These are phyloP conservation scores for Danio tinwini DNA, from an alignment of 2,797 vertebrate species.

Conservation along the genomic window DNA sequence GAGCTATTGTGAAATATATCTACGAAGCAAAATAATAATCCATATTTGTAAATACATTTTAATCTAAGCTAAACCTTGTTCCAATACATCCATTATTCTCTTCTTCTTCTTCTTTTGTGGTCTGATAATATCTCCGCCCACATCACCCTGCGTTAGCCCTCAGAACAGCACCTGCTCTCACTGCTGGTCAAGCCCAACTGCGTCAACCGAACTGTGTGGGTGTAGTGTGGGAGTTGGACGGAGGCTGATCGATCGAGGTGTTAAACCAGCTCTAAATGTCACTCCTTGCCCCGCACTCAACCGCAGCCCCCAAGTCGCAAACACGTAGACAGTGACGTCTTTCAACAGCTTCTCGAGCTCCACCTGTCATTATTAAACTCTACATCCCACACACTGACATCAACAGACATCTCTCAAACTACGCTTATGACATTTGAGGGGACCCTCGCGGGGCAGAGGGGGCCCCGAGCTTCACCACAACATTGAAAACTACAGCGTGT, in stretches of 20 bases:
- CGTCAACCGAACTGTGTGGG: slow-evolving; percentile 21
- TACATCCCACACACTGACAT: slow-evolving; percentile 50
- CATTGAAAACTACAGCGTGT: slow-evolving; percentile 28
- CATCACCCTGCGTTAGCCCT: no score
- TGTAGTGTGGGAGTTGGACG: slow-evolving; percentile 30
- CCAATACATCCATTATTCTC: no score
- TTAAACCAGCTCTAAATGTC: slow-evolving; percentile 55
- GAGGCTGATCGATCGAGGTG: slow-evolving; percentile 27
- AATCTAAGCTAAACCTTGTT: no score
- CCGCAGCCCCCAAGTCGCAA: slow-evolving; percentile 28
- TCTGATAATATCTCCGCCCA: no score
- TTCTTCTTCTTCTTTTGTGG: no score
- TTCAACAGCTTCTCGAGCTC: slow-evolving; percentile 60
- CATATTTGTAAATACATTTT: no score
- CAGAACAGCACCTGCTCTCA: not conserved
- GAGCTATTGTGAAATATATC: no score
- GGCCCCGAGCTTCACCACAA: slow-evolving; percentile 9
- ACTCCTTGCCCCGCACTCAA: slow-evolving; percentile 21
- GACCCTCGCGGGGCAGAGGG: not conserved
- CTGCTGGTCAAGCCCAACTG: slow-evolving; percentile 54
- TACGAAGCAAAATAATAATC: no score
- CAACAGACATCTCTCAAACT: slow-evolving; percentile 17
- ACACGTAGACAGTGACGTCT: slow-evolving; percentile 63
- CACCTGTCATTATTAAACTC: not conserved
- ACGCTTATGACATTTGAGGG: not conserved